phyloP scores from a whole-genome alignment of 1,140 invertebrate species.

The Bacillus rossius region DNA sequence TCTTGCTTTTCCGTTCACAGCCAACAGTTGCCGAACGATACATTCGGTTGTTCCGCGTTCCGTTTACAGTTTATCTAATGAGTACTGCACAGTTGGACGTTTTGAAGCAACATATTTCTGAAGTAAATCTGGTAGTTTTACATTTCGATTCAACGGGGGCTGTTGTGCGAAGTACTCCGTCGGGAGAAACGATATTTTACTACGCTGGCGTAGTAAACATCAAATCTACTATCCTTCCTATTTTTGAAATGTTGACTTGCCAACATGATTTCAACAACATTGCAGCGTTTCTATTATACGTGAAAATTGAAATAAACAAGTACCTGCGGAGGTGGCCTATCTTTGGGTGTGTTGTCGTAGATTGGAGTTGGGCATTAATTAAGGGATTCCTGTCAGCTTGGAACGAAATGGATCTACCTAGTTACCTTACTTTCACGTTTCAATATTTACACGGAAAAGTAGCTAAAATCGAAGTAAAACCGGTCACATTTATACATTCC shows the following conservation, averaged over 20 bases:
- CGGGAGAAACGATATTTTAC: constrained; percentile 15
- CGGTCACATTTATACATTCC: too few species aligned
- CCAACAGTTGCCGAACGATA: too few species aligned
- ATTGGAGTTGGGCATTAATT: constrained; percentile 24
- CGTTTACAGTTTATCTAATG: too few species aligned
- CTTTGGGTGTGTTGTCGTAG: constrained; percentile 17
- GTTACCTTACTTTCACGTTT: constrained; percentile 10
- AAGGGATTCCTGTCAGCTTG: constrained; percentile 7
- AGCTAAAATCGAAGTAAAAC: too few species aligned
- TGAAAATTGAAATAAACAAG: constrained; percentile 12
- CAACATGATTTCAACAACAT: constrained; percentile 11
- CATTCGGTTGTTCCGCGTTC: too few species aligned
- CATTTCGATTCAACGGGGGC: constrained; percentile 6
- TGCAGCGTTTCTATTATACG: constrained; percentile 15
- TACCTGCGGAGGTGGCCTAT: constrained; percentile 15
- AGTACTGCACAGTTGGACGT: too few species aligned
- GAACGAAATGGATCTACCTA: constrained; percentile 9
- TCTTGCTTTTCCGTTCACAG: too few species aligned
- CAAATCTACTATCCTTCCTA: constrained; percentile 10
- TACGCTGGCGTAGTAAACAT: constrained; percentile 12
- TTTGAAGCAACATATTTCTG: background rate
- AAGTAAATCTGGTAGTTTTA: constrained; percentile 12
- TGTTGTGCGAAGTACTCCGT: constrained; percentile 6
- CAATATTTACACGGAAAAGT: too few species aligned
- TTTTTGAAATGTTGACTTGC: constrained; percentile 19